Evolutionary conservation across 1,140 invertebrate genomes (phyloP).

Genomic region (Phymorhynchus buccinoides): DNA sequence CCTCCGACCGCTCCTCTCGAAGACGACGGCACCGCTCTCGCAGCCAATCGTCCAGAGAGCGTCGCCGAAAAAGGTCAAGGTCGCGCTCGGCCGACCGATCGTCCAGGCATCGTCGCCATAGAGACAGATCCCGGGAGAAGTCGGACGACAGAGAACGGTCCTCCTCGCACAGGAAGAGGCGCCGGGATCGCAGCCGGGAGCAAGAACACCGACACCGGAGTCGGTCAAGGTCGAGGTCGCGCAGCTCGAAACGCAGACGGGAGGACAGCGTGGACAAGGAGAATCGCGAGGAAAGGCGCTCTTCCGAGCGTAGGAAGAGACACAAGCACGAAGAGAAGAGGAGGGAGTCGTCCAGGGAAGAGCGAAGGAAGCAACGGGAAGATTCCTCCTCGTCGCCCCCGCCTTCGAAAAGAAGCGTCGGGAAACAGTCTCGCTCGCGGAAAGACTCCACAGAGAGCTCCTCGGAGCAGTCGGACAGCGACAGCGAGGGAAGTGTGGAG

Average conservation of each 20-base stretch:
- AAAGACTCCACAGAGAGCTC: neutral
- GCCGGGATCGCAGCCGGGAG: constrained; percentile 35
- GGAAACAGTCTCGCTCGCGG: constrained; percentile 1
- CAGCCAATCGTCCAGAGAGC: constrained; percentile 42
- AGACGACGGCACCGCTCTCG: constrained; percentile 34
- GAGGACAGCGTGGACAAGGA: constrained; percentile 38
- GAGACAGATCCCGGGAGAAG: constrained; percentile 25
- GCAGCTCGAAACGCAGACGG: constrained; percentile 29
- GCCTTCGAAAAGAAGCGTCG: neutral
- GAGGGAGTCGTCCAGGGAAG: neutral
- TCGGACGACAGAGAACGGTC: constrained; percentile 23
- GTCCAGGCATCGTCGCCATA: constrained; percentile 7
- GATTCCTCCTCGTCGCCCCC: neutral
- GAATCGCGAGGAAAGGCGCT: constrained; percentile 41
- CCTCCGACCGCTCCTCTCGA: constrained; percentile 21
- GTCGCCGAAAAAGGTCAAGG: constrained; percentile 33
- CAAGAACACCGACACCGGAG: constrained; percentile 32
- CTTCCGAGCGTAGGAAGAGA: neutral
- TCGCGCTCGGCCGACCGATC: constrained; percentile 21
- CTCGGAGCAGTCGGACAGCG: neutral
- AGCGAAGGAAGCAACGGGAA: neutral
- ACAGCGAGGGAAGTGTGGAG: neutral
- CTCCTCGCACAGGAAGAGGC: constrained; percentile 41
- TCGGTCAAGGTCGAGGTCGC: constrained; percentile 39
- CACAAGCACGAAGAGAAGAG: neutral